phyloP scores from a whole-genome alignment of 2,113 vertebrate genomes.

The Cavia aperea region DNA sequence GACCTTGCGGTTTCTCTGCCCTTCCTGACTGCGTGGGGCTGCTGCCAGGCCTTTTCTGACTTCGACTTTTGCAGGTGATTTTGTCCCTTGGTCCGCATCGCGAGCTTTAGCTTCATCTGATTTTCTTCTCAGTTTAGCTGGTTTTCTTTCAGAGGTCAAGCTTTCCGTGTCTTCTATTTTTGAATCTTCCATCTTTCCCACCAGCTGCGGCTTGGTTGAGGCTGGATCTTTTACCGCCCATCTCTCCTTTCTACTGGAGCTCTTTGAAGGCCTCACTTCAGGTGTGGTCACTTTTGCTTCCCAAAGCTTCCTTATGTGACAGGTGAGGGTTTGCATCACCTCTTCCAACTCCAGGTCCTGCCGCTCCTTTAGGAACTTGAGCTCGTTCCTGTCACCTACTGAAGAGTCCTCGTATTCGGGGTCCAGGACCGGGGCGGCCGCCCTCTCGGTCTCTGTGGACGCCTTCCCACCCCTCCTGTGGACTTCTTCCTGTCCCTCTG shows the following conservation, averaged over 20 bases:
- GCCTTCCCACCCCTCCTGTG: neutral
- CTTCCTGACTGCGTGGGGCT: accelerated
- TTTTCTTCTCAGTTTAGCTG: neutral
- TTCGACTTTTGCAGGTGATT: neutral
- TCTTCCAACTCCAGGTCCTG: slow-evolving; percentile 36
- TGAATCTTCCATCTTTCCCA: neutral
- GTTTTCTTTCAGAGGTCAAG: neutral
- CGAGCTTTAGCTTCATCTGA: neutral
- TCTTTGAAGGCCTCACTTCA: too few relatives aligned
- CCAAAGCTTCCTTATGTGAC: slow-evolving; percentile 13
- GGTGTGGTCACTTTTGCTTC: neutral
- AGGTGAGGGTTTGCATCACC: slow-evolving; percentile 33
- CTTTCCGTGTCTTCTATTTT: neutral
- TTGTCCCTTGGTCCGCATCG: neutral
- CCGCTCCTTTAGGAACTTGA: slow-evolving; percentile 17
- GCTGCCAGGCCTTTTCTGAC: neutral
- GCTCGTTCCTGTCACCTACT: neutral
- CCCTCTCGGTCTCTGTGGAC: neutral
- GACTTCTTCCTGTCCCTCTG: neutral
- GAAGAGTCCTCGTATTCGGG: neutral
- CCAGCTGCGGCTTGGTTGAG: neutral
- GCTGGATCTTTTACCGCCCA: neutral
- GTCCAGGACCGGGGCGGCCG: neutral
- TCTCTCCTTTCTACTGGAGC: neutral
- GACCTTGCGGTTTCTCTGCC: accelerated